phyloP scores from a whole-genome alignment of 1,140 invertebrate genomes.

The Brachionus sp. region DNA sequence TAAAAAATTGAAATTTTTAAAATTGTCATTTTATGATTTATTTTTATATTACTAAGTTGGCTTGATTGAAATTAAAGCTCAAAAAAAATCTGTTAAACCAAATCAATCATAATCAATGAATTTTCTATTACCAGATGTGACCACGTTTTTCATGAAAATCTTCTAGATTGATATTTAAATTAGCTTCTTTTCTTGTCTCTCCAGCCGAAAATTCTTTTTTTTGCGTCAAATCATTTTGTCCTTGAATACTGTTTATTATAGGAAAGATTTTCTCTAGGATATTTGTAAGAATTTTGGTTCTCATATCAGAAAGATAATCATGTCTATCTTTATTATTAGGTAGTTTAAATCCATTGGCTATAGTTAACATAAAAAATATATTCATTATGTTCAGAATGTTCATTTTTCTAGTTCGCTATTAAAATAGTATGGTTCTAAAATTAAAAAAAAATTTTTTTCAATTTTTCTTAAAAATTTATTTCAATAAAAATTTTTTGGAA shows the following conservation, averaged over 20 bases:
- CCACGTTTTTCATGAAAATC: conserved; percentile 32
- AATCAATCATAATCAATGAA: background rate
- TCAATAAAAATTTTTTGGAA: no score
- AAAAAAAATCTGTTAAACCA: background rate
- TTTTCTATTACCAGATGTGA: conserved; percentile 11
- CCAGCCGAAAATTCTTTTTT: background rate
- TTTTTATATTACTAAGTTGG: no score
- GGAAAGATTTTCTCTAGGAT: background rate
- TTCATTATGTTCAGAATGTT: background rate
- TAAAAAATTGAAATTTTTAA: background rate
- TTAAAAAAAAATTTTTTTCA: background rate
- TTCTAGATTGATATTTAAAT: background rate
- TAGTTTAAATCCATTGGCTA: background rate
- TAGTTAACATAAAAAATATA: background rate
- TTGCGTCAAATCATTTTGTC: background rate
- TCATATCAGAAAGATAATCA: background rate
- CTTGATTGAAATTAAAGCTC: background rate
- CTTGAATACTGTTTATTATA: background rate
- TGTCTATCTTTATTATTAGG: background rate
- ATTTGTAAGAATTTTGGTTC: background rate
- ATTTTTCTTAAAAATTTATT: background rate
- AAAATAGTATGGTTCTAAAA: background rate
- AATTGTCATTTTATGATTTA: background rate
- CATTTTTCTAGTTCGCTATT: background rate
- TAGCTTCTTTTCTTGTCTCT: background rate